phyloP scores from a whole-genome alignment of 2,113 vertebrate genomes.

The Machaerirhynchus nigripectus region DNA sequence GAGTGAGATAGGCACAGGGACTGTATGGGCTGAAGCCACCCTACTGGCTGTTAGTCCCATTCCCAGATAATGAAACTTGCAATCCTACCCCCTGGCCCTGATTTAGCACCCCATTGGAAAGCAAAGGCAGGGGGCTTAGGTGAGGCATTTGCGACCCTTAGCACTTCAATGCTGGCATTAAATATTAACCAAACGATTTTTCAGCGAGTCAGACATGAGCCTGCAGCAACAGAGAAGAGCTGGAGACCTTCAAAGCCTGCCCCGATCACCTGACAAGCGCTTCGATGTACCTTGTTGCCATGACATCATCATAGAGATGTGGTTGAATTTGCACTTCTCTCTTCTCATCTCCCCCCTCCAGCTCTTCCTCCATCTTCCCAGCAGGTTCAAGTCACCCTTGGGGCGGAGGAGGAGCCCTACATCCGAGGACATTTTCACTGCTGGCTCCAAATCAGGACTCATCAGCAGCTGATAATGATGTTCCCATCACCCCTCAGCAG shows the following conservation, averaged over 20 bases:
- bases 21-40: not conserved
- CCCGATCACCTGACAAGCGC: not conserved
- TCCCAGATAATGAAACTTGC: not conserved
- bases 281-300: not conserved
- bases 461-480: not conserved
- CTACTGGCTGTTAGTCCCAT: not conserved
- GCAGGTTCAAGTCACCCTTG: not conserved
- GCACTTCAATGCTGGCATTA: not conserved
- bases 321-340: not conserved
- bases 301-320: not conserved
- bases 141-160: not conserved
- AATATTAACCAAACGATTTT: slow-evolving; percentile 8
- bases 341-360: not conserved
- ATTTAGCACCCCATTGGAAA: not conserved
- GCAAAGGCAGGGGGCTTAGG: not conserved
- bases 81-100: not conserved
- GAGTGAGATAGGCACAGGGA: not conserved
- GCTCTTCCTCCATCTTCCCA: not conserved
- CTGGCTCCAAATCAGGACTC: not conserved
- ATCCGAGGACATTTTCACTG: not conserved
- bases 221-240: not conserved
- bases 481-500: not conserved
- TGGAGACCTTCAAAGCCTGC: slow-evolving; percentile 5
- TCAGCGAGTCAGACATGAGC: not conserved
- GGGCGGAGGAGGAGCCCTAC: not conserved